These are phyloP conservation scores for Heteropelma amictum DNA, from an alignment of 2,888 invertebrate species.

Conservation along the genomic window DNA sequence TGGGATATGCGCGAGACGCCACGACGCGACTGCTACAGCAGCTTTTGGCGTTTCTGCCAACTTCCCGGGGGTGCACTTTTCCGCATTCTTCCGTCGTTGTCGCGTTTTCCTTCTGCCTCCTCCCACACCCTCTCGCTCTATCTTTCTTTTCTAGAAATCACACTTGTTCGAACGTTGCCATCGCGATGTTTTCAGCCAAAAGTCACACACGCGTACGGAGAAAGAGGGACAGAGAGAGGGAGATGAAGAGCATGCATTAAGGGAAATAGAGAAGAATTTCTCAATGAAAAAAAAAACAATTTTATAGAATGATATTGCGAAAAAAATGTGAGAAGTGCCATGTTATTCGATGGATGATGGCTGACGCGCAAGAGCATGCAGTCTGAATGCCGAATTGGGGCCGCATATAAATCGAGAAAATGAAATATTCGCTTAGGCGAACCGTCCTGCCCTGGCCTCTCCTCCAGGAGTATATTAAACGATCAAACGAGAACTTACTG, in stretches of 20 bases:
- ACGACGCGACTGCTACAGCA: constrained; percentile 44
- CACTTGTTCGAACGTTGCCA: constrained; percentile 56
- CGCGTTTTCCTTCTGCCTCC: constrained; percentile 35
- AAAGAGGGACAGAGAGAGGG: neutral
- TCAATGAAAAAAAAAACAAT: too few relatives aligned
- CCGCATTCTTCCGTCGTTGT: constrained; percentile 44
- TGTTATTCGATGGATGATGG: too few relatives aligned
- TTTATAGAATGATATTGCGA: too few relatives aligned
- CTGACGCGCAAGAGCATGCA: too few relatives aligned
- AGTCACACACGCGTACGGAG: neutral
- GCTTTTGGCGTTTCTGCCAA: constrained; percentile 67
- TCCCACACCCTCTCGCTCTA: constrained; percentile 37
- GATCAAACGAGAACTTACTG: too few relatives aligned
- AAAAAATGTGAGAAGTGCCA: too few relatives aligned
- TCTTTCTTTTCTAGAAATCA: constrained; percentile 41
- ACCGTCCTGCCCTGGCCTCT: too few relatives aligned
- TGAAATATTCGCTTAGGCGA: too few relatives aligned
- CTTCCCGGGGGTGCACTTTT: constrained; percentile 58
- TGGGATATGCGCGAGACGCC: constrained; percentile 26
- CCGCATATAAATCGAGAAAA: too few relatives aligned
- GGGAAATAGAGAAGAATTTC: too few relatives aligned
- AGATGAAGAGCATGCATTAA: neutral
- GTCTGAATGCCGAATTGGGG: too few relatives aligned
- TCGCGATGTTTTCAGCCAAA: constrained; percentile 62
- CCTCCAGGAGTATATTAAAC: too few relatives aligned